phyloP scores from a whole-genome alignment of 2,888 invertebrate genomes.

The Eristalinus sepulchralis region DNA sequence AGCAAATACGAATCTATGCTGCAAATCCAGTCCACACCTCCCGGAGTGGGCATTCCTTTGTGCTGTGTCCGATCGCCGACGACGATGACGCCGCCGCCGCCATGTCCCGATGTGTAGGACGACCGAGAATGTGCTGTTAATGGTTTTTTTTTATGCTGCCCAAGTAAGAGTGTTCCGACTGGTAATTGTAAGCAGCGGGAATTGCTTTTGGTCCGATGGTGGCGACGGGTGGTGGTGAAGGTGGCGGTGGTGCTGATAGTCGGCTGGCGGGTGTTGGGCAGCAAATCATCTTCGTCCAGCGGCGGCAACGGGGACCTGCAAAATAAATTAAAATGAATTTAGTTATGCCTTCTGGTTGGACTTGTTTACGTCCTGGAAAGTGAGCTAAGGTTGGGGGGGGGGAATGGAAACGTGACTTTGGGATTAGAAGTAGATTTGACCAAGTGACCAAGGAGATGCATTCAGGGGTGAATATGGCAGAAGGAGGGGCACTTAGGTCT shows the following conservation, averaged over 20 bases:
- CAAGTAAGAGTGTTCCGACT: constrained; percentile 17
- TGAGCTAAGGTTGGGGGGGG: background rate
- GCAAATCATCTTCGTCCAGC: background rate
- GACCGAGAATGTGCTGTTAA: constrained; percentile 24
- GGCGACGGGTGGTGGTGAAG: background rate
- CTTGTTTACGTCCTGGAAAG: background rate
- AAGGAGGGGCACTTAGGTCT: too few relatives aligned
- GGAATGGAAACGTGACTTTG: background rate
- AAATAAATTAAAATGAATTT: background rate
- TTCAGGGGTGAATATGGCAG: too few relatives aligned
- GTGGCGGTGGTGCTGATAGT: too few relatives aligned
- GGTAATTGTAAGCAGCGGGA: background rate
- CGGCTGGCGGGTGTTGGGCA: background rate
- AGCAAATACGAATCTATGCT: constrained; percentile 12
- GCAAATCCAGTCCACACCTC: constrained; percentile 14
- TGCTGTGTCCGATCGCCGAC: background rate
- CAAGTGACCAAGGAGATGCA: too few relatives aligned
- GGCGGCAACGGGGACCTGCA: background rate
- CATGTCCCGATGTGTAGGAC: background rate
- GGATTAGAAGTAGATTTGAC: background rate
- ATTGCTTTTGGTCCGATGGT: background rate
- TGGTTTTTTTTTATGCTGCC: constrained; percentile 24
- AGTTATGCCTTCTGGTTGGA: background rate
- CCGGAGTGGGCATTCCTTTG: background rate
- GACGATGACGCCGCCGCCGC: background rate